Conservation (phyloP, 2,113 vertebrate species). For the Pleuronectes platessa region DNA sequence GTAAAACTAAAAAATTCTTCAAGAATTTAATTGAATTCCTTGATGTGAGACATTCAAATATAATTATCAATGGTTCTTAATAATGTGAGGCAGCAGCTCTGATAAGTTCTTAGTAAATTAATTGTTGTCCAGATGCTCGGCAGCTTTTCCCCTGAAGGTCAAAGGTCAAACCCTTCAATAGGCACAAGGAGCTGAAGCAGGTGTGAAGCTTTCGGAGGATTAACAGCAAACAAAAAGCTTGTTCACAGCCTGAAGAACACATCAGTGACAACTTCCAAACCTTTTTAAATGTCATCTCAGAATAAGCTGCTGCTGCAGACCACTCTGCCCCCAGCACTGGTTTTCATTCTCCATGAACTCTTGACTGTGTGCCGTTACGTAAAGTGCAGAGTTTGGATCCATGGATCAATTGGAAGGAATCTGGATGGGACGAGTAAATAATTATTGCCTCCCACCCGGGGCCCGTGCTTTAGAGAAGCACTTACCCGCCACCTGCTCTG, state of each 20-base stretch:
- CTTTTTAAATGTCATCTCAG: background rate
- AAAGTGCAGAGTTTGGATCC: background rate
- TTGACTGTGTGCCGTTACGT: background rate
- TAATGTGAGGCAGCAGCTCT: background rate
- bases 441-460: constrained; percentile 16
- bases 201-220: background rate
- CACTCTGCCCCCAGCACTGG: background rate
- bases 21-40: no score
- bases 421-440: constrained; percentile 21
- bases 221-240: background rate
- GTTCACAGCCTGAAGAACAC: background rate
- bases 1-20: no score
- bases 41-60: no score
- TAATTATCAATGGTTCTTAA: background rate
- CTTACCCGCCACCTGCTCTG: constrained; percentile 56
- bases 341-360: background rate
- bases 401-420: background rate
- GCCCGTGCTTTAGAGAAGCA: constrained; percentile 39
- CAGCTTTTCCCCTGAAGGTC: background rate
- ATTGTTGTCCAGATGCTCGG: background rate
- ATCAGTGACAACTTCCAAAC: background rate
- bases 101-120: background rate
- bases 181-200: background rate
- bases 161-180: background rate
- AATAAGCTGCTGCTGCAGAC: background rate